Conservation (phyloP, 2,888 invertebrate species). For the Priocnemis perturbator region DNA sequence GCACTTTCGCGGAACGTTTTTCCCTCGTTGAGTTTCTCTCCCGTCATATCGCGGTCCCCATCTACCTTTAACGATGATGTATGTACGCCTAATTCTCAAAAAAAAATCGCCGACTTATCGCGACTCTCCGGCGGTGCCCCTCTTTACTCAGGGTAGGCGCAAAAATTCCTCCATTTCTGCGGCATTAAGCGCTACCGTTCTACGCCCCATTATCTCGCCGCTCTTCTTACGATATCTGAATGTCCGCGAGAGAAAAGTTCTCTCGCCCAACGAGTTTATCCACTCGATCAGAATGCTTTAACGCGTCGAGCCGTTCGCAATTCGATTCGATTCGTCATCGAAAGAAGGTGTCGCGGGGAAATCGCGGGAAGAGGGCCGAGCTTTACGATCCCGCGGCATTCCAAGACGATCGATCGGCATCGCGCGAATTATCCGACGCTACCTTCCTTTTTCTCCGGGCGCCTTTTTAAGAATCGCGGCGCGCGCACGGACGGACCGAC, state of each 20-base stretch:
- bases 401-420: too few species aligned
- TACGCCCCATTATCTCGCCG: not conserved
- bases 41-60: constrained; percentile 29
- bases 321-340: too few species aligned
- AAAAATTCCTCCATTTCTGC: too few species aligned
- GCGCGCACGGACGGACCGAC: too few species aligned
- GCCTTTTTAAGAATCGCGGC: constrained; percentile 4
- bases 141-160: not conserved
- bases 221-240: not conserved
- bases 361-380: too few species aligned
- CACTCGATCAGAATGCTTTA: too few species aligned
- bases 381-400: too few species aligned
- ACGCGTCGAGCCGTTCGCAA: too few species aligned
- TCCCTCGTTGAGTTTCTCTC: not conserved
- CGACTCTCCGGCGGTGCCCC: not conserved
- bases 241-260: too few species aligned
- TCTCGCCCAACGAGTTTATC: too few species aligned
- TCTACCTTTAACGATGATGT: constrained; percentile 29
- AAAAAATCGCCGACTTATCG: not conserved
- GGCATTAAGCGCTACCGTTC: too few species aligned
- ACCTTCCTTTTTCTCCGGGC: not conserved
- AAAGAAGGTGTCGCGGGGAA: too few species aligned
- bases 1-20: constrained; percentile 29
- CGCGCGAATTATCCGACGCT: constrained; percentile 1
- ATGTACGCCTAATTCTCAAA: constrained; percentile 7